phyloP scores from a whole-genome alignment of 1,140 invertebrate genomes.

The Lasioglossum baleicum region DNA sequence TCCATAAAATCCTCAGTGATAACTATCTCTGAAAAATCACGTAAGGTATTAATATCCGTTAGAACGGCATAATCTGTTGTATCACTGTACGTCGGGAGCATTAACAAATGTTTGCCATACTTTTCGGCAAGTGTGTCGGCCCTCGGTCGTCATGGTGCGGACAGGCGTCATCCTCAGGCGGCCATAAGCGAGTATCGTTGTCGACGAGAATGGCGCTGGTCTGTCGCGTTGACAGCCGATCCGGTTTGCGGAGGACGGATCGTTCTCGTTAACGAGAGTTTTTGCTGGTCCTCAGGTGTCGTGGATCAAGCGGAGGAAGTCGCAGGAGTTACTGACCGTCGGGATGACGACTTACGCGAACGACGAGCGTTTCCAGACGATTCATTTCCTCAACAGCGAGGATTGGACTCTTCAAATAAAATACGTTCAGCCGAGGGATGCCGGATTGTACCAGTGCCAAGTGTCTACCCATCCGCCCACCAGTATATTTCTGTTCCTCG shows the following conservation, averaged over 20 bases:
- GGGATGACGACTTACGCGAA: slow-evolving; percentile 91
- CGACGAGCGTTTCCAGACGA: slow-evolving; percentile 91
- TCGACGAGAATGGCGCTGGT: not conserved
- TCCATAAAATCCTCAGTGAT: too few relatives aligned
- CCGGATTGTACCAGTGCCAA: slow-evolving; percentile 92
- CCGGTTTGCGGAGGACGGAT: slow-evolving; percentile 14
- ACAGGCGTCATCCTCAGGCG: not conserved
- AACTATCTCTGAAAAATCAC: too few relatives aligned
- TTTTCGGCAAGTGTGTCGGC: not conserved
- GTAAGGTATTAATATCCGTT: too few relatives aligned
- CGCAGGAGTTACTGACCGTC: slow-evolving; percentile 89
- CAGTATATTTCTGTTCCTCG: slow-evolving; percentile 89
- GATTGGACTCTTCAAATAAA: slow-evolving; percentile 94
- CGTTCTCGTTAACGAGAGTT: slow-evolving; percentile 30
- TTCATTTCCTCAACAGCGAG: slow-evolving; percentile 91
- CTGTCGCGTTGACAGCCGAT: not conserved
- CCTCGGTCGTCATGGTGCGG: not conserved
- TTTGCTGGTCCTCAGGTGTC: slow-evolving; percentile 83
- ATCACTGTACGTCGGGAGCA: too few relatives aligned
- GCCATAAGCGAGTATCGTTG: not conserved
- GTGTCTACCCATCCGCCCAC: slow-evolving; percentile 92
- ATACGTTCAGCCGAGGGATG: slow-evolving; percentile 89
- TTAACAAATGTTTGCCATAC: not conserved
- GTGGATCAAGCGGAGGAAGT: slow-evolving; percentile 89
- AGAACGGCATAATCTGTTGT: not conserved